Evolutionary conservation across 2,797 vertebrate genomes (phyloP).

Genomic region (Sebastes kiyomatsui): DNA sequence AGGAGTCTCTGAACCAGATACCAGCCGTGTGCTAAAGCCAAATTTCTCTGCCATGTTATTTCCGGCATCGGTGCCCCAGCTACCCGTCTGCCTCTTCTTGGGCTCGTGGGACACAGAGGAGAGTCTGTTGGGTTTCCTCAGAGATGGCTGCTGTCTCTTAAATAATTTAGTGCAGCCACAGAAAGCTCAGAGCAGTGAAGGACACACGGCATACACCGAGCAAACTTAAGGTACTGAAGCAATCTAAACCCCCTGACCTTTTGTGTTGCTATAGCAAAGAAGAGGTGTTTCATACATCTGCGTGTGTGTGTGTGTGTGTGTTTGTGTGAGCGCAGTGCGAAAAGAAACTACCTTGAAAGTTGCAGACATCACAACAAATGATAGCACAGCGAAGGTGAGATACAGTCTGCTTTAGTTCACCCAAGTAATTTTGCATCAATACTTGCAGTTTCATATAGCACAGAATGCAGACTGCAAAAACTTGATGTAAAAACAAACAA

Average conservation of each 20-base stretch:
- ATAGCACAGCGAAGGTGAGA: neutral
- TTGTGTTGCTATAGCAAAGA: neutral
- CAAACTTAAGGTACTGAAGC: constrained; percentile 26
- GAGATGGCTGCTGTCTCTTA: constrained; percentile 65
- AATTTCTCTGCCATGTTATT: constrained; percentile 58
- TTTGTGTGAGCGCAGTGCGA: neutral
- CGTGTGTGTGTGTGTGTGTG: neutral
- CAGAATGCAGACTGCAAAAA: neutral
- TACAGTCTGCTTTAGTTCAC: neutral
- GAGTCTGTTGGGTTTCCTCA: constrained; percentile 61
- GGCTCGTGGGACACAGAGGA: constrained; percentile 53
- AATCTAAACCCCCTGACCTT: constrained; percentile 34
- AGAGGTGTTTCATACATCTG: neutral
- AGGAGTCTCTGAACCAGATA: constrained; percentile 46
- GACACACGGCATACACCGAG: constrained; percentile 49
- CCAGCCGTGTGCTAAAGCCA: constrained; percentile 20
- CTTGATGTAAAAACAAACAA: neutral
- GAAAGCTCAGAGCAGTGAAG: constrained; percentile 55
- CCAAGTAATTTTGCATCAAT: neutral
- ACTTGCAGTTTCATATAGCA: neutral
- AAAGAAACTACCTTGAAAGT: constrained; percentile 5
- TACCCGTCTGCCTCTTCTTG: constrained; percentile 35
- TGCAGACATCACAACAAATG: neutral
- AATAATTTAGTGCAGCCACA: constrained; percentile 74
- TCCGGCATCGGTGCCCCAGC: constrained; percentile 51